Evolutionary conservation across 2,113 vertebrate genomes (phyloP).

Genomic region (Dipodomys ordii): DNA sequence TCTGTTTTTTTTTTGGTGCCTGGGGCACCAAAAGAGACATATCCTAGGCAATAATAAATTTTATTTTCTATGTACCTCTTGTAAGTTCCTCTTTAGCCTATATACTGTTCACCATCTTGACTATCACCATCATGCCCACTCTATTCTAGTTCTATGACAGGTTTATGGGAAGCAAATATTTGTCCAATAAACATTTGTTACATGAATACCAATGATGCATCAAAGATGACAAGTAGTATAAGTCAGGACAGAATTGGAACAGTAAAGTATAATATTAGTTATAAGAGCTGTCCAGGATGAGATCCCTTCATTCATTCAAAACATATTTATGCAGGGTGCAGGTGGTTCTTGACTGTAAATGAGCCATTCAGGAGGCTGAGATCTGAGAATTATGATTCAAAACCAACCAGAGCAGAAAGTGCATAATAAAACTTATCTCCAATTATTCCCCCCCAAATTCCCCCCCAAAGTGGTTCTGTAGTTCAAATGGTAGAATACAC

Average conservation of each 20-base stretch:
- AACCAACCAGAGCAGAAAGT: no score
- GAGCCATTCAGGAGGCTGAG: no score
- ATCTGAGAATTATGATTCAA: no score
- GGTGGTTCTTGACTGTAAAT: no score
- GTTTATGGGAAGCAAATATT: not conserved
- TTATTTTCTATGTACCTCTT: not conserved
- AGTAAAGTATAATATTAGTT: not conserved
- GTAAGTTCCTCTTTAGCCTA: not conserved
- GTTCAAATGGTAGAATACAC: no score
- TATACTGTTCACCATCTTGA: not conserved
- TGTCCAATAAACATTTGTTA: conserved; percentile 28
- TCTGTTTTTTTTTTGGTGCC: no score
- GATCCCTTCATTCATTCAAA: conserved; percentile 41
- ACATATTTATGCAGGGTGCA: not conserved
- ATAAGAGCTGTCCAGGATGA: not conserved
- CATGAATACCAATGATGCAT: conserved; percentile 48
- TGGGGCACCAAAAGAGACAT: not conserved
- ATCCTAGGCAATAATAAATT: not conserved
- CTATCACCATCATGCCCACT: not conserved
- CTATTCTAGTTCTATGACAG: not conserved
- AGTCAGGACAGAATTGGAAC: conserved; percentile 1
- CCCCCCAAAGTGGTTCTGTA: no score
- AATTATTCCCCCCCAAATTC: no score
- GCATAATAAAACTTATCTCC: no score
- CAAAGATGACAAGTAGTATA: conserved; percentile 43